Base-by-base conservation (phyloP, 1,140 invertebrate species). In the Bombyx mandarina region DNA sequence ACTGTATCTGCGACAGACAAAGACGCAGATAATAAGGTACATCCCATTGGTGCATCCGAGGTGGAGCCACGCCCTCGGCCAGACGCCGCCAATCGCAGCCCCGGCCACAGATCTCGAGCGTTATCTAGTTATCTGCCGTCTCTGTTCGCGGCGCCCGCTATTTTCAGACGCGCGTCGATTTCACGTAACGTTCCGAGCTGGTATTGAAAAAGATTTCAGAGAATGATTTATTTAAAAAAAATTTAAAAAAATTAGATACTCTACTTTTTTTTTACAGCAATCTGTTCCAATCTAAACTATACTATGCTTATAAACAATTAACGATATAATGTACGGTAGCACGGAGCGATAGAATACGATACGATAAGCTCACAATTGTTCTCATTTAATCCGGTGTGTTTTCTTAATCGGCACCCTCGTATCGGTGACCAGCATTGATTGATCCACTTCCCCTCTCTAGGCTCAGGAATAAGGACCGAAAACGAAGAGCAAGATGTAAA, bases 71-170 rank as follows among this genome's bases (percentile, higher is more conserved):
- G 83, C 83, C 83, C 77, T 62, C 56, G 9, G 46, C 45, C 48
- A 18, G 48, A 65, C 56, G 22, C 75, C 67, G 54, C 81, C 83
- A 86, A 86, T 86, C 71, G 48, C 68, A 46, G 47, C 61, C 56
- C 54, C 69, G 58, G 61, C 66, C 71, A 77, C 73, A 77, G 77
- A 84, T 86, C 83, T 84, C 71, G 75, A 79, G 65, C 75, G 71
- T 86, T 85, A 83, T 86, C 83, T 86, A 78, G 75, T 84, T 83
- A 80, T 84, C 83, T 84, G 71, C 83, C 69, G 70, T 84, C 81
- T 86, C 82, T 76, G 81, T 82, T 82, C 72, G 71, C 57, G 5
- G 54, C 64, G 67, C 65, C 65, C 59, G 71, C 73, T 79, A 80
- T 79, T 82, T 83, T 83, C 79, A 85, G 74, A 67, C 63, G 56